These are phyloP conservation scores for Chrysogorgia sp. DNA, from an alignment of 92 coral and sea anemone genomes.

Conservation along the genomic window DNA sequence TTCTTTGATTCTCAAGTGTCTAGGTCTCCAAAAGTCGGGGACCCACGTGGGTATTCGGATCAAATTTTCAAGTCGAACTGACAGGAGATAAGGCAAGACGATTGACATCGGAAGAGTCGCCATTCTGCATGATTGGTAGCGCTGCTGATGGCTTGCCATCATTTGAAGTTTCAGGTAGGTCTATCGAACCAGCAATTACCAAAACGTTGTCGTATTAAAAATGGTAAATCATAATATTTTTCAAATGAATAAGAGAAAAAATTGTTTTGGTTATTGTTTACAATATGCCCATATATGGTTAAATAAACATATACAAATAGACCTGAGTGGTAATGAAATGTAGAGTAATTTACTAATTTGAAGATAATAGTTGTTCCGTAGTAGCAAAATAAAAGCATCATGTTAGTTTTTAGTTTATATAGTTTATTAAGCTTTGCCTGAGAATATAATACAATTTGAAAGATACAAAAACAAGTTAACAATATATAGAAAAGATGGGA, in stretches of 20 bases:
- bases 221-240: not conserved
- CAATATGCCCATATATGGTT: not conserved
- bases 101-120: constrained; percentile 7
- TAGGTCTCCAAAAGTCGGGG: constrained; percentile 52
- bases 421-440: not conserved
- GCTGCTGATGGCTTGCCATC: constrained; percentile 36
- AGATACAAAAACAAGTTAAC: no score
- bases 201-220: no score
- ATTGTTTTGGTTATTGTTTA: no score
- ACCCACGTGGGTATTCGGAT: constrained; percentile 52
- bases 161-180: not conserved
- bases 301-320: not conserved
- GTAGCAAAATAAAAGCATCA: no score
- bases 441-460: no score
- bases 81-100: constrained; percentile 17
- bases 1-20: constrained; percentile 24
- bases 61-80: constrained; percentile 44
- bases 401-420: not conserved
- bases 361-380: no score
- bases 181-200: no score
- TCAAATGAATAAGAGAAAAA: not conserved
- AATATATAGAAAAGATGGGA: not conserved
- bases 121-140: constrained; percentile 28
- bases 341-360: not conserved
- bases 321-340: not conserved